A percentile compares a stretch with the other conserved stretches of the same genome.
Evolutionary conservation across 2,797 vertebrate species (phyloP).

Genomic region (Takifugu ocellatus): DNA sequence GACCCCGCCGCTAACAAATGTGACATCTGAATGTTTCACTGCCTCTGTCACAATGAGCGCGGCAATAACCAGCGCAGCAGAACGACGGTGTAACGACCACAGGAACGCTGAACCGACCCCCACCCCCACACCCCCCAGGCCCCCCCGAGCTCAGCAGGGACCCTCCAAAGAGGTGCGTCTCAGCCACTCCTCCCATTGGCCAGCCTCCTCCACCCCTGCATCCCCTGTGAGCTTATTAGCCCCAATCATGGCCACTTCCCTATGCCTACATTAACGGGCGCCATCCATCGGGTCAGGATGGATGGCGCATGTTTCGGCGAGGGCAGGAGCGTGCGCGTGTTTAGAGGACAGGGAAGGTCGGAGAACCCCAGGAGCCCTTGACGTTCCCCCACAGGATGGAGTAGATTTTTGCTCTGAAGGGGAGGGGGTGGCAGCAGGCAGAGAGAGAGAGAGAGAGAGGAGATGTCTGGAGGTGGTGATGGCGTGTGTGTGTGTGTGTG

Average conservation of each 20-base stretch:
- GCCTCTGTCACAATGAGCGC: constrained; percentile 32
- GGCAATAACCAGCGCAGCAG: constrained; percentile 62
- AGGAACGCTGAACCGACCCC: constrained; percentile 39
- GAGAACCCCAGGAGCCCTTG: constrained; percentile 34
- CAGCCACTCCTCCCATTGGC: constrained; percentile 41
- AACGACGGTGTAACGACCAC: constrained; percentile 60
- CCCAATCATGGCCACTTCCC: constrained; percentile 68
- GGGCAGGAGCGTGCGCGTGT: constrained; percentile 21
- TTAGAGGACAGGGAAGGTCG: constrained; percentile 64
- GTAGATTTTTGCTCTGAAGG: constrained; percentile 20
- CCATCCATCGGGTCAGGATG: constrained; percentile 64
- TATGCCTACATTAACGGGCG: constrained; percentile 45
- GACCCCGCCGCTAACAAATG: neutral
- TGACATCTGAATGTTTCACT: constrained; percentile 63
- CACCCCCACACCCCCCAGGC: constrained; percentile 43
- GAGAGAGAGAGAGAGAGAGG: constrained; percentile 6
- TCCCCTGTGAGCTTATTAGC: constrained; percentile 79
- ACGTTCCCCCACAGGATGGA: constrained; percentile 43
- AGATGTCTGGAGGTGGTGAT: constrained; percentile 17
- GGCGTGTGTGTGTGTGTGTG: neutral
- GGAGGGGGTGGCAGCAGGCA: neutral
- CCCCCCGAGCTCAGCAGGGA: constrained; percentile 52
- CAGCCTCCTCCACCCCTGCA: constrained; percentile 49
- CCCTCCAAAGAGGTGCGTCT: constrained; percentile 35
- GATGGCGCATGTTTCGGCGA: constrained; percentile 8